Evolutionary conservation across 2,113 vertebrate genomes (phyloP), one percentile per base, ranked within the genome.

Genomic region (Periophthalmodon schlosseri): DNA sequence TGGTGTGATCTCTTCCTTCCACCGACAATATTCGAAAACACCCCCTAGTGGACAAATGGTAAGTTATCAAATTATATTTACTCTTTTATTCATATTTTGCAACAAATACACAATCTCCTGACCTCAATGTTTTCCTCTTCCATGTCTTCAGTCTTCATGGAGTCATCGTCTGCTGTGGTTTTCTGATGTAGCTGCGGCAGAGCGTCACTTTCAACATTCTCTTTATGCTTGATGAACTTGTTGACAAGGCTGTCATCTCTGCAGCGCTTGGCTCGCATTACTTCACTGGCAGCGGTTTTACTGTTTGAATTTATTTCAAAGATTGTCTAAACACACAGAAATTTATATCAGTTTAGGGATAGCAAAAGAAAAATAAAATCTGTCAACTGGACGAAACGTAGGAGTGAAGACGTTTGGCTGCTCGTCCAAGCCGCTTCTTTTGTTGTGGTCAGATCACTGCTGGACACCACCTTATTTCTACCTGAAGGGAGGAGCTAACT

Each of bases 241-340:
- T 94, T 83, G 0, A 99, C 95, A 74, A 94, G 83, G 2, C 57
- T 86, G 0, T 0, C 49, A 91, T 98, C 95, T 0, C 86, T 95
- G 54, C 87, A 92, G 7, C 97, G 93, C 84, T 98, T 99, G 0
- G 93, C 90, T 0, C 95, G 90, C 97, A 99, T 99, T 78, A 99
- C 90, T 14, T 93, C 93, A 33, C 96, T 92, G 79, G 96, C 95
- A 0, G 34, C 33, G 0, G 95, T 96, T 65, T 96, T 96, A 74
- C 91, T 95, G 0, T 84, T 96, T n/a, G 97, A 92, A 0, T 96
- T 98, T 92, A 99, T 97, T 92, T 99, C 98, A 12, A 99, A 99
- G 85, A 99, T 98, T 0, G 98, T 99, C 97, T 99, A 78, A 0
- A 46, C 33, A 72, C 28, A 54, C 33, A 76, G 5, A 13, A 18